phyloP scores from a whole-genome alignment of 2,888 invertebrate species.

The Tenthredo livida region DNA sequence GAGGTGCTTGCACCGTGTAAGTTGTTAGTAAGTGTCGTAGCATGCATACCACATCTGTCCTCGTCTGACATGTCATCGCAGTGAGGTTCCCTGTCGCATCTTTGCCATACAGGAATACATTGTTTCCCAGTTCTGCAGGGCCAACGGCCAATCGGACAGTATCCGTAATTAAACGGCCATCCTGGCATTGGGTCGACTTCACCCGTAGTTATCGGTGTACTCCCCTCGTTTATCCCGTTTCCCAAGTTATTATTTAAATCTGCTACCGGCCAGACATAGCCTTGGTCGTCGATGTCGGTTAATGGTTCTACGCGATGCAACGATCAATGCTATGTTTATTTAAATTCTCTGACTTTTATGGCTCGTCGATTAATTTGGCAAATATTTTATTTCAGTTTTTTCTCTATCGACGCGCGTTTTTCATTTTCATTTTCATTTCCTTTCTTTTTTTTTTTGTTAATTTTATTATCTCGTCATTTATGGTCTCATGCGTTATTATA shows the following conservation, averaged over 20 bases:
- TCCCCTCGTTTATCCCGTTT: constrained; percentile 1
- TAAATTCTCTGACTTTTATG: neutral
- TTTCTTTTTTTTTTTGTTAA: neutral
- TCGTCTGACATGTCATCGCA: constrained; percentile 84
- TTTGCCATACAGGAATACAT: constrained; percentile 79
- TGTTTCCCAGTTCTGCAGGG: constrained; percentile 61
- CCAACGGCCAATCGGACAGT: constrained; percentile 51
- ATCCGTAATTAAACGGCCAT: constrained; percentile 23
- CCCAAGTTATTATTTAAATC: constrained; percentile 35
- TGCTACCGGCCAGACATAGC: neutral
- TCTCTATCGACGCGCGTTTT: neutral
- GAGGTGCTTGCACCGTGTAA: neutral
- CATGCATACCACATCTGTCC: constrained; percentile 77
- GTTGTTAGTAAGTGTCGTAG: constrained; percentile 43
- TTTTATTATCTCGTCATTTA: neutral
- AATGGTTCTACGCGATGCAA: constrained; percentile 19
- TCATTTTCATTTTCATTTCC: too few relatives aligned
- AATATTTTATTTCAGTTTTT: neutral
- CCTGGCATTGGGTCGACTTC: constrained; percentile 21
- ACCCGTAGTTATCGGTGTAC: constrained; percentile 6
- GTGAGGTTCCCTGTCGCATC: constrained; percentile 81
- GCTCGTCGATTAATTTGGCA: neutral
- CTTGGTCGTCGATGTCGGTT: constrained; percentile 5
- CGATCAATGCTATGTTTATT: neutral
- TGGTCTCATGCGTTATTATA: neutral